Base-by-base conservation (phyloP, 2,888 invertebrate genomes). In the Philonicus albiceps region DNA sequence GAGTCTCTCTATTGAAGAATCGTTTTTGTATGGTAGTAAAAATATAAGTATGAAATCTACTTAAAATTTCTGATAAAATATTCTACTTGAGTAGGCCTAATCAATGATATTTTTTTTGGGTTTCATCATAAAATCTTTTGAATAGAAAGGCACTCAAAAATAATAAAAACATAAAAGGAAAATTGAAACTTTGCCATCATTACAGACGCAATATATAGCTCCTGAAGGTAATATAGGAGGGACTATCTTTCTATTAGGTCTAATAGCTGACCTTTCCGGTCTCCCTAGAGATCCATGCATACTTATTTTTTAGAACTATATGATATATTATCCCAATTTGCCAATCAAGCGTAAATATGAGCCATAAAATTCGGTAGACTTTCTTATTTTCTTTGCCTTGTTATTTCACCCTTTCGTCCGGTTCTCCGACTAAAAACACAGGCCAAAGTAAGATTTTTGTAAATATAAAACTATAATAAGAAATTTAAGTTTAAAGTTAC, bases 301-400 rank as follows among this genome's bases (percentile, higher is more conserved):
- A 64, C 27, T 64, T 22, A n/a, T 19, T 7, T 64, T 64, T 81
- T 34, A 13, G 34, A 72, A 37, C 53, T 34, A 81, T 81, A 86
- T 87, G 87, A 87, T 87, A 87, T 87, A 87, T 86, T 86, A 86
- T 81, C 31, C 64, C 87, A 87, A 87, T 87, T 87, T 87, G 49
- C 87, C 87, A 87, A 86, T 87, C 87, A 86, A 74, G 83, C 83
- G 83, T 86, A 86, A 86, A 87, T 76, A 87, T 87, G 87, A 87
- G 76, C 74, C 87, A 81, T 86, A 86, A 87, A 87, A 87, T 86
- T 87, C 86, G 86, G 86, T 87, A 55, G 22, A 53, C 81, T 31
- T 49, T 55, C 53, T 81, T 53, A 30, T 81, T 53, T 55, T 64
- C 64, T 53, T n/a, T 8, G 30, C 16, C 31, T 81, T 74, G 34